Evolutionary conservation across 2,113 vertebrate genomes (phyloP).

Genomic region (Neoarius graeffei): DNA sequence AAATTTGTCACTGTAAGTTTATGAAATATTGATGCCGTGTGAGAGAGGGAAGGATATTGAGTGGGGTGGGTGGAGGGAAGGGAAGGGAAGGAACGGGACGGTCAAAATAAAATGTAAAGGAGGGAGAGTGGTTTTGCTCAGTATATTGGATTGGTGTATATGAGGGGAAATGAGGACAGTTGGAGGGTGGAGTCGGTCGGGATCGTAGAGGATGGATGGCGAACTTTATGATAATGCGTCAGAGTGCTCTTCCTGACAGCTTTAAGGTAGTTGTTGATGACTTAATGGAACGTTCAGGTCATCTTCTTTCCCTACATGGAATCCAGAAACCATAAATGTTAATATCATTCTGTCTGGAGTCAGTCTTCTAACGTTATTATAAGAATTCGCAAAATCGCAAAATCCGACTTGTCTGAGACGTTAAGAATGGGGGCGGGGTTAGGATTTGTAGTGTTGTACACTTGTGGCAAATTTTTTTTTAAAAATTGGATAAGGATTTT

Average conservation of each 20-base stretch:
- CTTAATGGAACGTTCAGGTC: conserved; percentile 29
- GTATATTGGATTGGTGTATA: neutral
- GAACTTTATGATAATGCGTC: conserved; percentile 10
- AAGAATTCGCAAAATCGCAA: neutral
- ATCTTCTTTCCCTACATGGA: conserved; percentile 9
- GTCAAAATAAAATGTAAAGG: conserved; percentile 49
- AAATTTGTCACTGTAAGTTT: conserved; percentile 75
- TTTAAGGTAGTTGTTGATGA: conserved; percentile 33
- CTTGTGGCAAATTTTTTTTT: too few relatives aligned
- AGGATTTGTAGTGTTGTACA: neutral
- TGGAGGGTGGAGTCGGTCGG: neutral
- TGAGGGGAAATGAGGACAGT: conserved; percentile 5
- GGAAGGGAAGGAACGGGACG: conserved; percentile 44
- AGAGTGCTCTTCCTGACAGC: conserved; percentile 10
- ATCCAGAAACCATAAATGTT: conserved; percentile 18
- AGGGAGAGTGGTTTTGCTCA: neutral
- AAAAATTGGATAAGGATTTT: too few relatives aligned
- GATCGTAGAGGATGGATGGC: conserved; percentile 11
- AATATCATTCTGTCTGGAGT: conserved; percentile 4
- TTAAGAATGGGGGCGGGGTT: neutral
- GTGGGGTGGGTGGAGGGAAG: conserved; percentile 71
- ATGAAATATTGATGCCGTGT: conserved; percentile 91
- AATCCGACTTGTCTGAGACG: neutral
- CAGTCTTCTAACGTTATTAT: neutral
- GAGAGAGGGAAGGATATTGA: conserved; percentile 77